Base-by-base conservation (phyloP, 2,888 invertebrate species). In the Luperina nickerlii region DNA sequence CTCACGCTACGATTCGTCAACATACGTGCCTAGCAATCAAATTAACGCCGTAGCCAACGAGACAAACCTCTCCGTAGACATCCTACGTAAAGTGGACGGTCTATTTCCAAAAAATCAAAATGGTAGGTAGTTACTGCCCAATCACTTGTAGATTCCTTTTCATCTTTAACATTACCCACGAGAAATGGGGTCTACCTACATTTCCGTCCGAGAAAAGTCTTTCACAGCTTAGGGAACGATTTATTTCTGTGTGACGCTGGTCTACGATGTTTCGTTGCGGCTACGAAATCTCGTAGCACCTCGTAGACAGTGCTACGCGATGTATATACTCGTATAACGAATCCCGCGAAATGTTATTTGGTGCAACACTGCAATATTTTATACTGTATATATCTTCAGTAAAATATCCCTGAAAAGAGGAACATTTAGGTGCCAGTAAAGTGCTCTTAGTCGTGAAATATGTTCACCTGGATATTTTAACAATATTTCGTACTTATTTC, bases 241-340 rank as follows among this genome's bases (percentile, higher is more conserved):
- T 32, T 15, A 15, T 71, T 62, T 42, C 60, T n/a, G 5, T 32
- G 8, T 8, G 2, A 9, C 13, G 32, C 0, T 20, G 20, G 24
- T 73, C 63, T 78, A 73, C 63, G 15, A 65, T 1, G 5, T 24
- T 68, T 71, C 65, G 81, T 75, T 75, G 76, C 74, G 0, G 57
- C 84, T 82, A 85, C 82, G 82, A 75, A 65, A 67, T 63, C n/a
- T 45, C 81, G 79, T 85, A 86, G 76, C 83, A 63, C n/a, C 3
- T 63, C 54, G 76, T 73, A 73, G 65, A 60, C n/a, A 15, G 15
- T 54, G 65, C 83, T 83, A 74, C 63, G 74, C 45, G 32, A 60
- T 20, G 15, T 82, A n/a, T 7, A 32, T 32, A 1, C n/a, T n/a
- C n/a, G 15, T 78, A 15, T 7, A 42, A 51, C 42, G 32, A 73